These are phyloP conservation scores for Macrobrachium nipponense DNA, from an alignment of 1,140 invertebrate species.

Conservation along the genomic window DNA sequence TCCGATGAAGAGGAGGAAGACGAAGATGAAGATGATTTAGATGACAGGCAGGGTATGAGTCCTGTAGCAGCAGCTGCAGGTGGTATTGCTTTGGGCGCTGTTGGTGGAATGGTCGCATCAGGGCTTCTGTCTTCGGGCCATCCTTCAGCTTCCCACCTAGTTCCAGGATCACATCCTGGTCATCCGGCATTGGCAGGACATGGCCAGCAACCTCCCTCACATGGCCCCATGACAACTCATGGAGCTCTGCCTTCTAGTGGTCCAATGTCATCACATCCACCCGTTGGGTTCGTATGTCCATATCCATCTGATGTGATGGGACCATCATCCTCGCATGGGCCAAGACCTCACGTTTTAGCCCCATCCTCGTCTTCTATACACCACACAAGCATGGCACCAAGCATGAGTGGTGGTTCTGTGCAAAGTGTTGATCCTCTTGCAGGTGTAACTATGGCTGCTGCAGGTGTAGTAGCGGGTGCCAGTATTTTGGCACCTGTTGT, in stretches of 20 bases:
- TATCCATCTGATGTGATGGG: constrained; percentile 20
- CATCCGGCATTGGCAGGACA: constrained; percentile 24
- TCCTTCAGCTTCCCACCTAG: neutral
- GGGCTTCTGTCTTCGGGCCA: constrained; percentile 19
- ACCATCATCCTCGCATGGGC: constrained; percentile 27
- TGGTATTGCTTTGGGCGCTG: constrained; percentile 47
- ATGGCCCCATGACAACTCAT: constrained; percentile 27
- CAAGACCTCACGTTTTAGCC: constrained; percentile 25
- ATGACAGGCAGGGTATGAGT: constrained; percentile 39
- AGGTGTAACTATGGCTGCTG: constrained; percentile 48
- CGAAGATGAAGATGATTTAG: constrained; percentile 59
- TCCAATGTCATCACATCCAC: no score
- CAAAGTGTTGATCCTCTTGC: constrained; percentile 60
- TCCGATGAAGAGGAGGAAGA: constrained; percentile 61
- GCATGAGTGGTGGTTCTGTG: constrained; percentile 62
- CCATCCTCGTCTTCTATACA: constrained; percentile 34
- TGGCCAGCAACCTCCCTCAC: constrained; percentile 17
- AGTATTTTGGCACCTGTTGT: constrained; percentile 58
- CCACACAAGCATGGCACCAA: constrained; percentile 55
- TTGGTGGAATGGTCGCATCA: constrained; percentile 51
- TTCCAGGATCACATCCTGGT: constrained; percentile 1
- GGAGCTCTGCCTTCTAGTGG: no score
- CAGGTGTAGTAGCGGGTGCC: constrained; percentile 56
- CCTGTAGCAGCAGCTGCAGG: constrained; percentile 33
- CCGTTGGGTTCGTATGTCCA: constrained; percentile 31